Evolutionary conservation across 2,797 vertebrate genomes (phyloP).

Genomic region (Sebastolobus altivelis): DNA sequence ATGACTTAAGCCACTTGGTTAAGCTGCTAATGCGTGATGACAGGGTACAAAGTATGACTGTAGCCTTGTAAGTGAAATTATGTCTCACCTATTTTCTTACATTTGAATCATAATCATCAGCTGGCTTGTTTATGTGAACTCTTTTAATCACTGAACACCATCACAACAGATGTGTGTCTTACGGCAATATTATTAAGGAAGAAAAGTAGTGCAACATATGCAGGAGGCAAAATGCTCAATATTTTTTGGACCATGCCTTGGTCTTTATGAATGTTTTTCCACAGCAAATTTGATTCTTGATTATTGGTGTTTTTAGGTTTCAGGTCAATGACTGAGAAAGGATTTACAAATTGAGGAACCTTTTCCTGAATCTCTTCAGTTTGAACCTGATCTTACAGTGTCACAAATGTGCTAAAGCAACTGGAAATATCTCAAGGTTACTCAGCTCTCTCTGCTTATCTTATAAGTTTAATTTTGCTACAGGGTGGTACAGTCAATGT

Average conservation of each 20-base stretch:
- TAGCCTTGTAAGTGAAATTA: constrained; percentile 35
- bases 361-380: constrained; percentile 4
- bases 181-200: background rate
- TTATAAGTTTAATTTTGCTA: background rate
- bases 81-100: constrained; percentile 36
- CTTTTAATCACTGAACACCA: background rate
- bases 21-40: constrained; percentile 41
- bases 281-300: background rate
- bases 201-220: background rate
- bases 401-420: background rate
- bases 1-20: constrained; percentile 27
- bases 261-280: background rate
- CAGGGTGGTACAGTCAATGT: background rate
- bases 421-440: constrained; percentile 6
- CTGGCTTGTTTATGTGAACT: background rate
- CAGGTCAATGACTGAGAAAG: background rate
- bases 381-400: background rate
- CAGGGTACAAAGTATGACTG: constrained; percentile 23
- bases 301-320: background rate
- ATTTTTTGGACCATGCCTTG: background rate
- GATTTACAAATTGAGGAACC: background rate
- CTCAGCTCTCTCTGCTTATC: background rate
- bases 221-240: background rate
- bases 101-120: constrained; percentile 33
- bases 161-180: background rate